Evolutionary conservation across 1,140 invertebrate species (phyloP), one percentile per base, ranked within the genome.

Genomic region (Myzus persicae): DNA sequence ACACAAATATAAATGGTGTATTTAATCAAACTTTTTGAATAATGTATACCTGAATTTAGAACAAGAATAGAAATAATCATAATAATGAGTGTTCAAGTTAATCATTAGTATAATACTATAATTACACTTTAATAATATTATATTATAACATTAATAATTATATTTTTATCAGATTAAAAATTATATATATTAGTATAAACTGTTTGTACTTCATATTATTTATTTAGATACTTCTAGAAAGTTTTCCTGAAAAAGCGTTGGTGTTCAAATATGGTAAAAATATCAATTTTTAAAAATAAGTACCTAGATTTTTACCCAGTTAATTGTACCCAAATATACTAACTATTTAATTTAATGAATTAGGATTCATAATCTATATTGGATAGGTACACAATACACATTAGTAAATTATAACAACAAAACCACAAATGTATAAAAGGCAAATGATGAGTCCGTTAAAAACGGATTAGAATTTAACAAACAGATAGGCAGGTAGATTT

Each of bases 21-120:
- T 40, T 40, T 84, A 84, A 38, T 38, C 26, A 11, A 42, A 84
- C 3, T 24, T 42, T 24, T 84, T 40, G 1, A 84, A 40, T 40
- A 84, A 42, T 67, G 11, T n/a, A 38, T 8, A 84, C 9, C 36
- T 84, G 31, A 24, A 84, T 84, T 40, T 84, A 84, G 38, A 67
- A 85, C 42, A 44, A 42, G 0, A 42, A 31, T 44, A 85, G 9
- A 14, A 44, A 84, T 40, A 40, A 84, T 42, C 24, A n/a, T 48
- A 48, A 88, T 36, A 48, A 88, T 88, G 31, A n/a, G 85, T 88
- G 44, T 88, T 88, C 85, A 88, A 36, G 14, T 48, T 48, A 48
- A 88, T 48, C 46, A 88, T 38, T 88, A 88, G 46, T 36, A 36
- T 88, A 88, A 88, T 88, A 88, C n/a, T 36, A 36, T 88, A 88